Evolutionary conservation across 2,113 vertebrate species (phyloP).

Genomic region (Galemys pyrenaicus): DNA sequence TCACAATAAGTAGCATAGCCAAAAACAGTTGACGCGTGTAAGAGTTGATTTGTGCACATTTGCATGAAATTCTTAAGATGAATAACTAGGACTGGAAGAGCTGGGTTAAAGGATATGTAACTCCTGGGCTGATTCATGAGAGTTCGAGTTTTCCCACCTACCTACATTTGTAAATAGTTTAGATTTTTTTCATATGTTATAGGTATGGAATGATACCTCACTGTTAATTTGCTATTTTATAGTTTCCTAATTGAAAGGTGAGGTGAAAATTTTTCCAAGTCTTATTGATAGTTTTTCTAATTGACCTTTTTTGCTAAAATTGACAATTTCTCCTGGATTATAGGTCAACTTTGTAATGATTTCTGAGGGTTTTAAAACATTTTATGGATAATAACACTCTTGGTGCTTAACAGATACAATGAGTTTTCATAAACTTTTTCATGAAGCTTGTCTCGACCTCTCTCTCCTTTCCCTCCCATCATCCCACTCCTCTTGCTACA

Average conservation of each 20-base stretch:
- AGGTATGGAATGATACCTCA: neutral
- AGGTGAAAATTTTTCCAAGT: neutral
- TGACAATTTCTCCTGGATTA: neutral
- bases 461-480: too few relatives aligned
- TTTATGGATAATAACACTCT: neutral
- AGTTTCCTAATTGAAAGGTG: neutral
- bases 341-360: neutral
- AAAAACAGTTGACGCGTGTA: neutral
- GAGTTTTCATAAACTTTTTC: neutral
- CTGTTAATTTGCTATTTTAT: constrained; percentile 13
- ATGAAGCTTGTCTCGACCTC: neutral
- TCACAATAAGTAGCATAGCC: neutral
- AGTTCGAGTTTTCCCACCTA: neutral
- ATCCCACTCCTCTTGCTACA: neutral
- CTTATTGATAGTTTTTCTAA: neutral
- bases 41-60: neutral
- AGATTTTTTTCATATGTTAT: neutral
- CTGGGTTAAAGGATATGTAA: neutral
- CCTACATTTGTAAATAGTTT: neutral
- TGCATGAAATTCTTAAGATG: neutral
- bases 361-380: neutral
- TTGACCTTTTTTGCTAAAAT: neutral
- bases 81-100: neutral
- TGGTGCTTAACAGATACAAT: neutral
- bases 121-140: neutral